A percentile compares a stretch with the other conserved stretches of the same genome.
These are phyloP conservation scores for Monopis laevigella DNA, from an alignment of 2,888 invertebrate species.

Conservation along the genomic window DNA sequence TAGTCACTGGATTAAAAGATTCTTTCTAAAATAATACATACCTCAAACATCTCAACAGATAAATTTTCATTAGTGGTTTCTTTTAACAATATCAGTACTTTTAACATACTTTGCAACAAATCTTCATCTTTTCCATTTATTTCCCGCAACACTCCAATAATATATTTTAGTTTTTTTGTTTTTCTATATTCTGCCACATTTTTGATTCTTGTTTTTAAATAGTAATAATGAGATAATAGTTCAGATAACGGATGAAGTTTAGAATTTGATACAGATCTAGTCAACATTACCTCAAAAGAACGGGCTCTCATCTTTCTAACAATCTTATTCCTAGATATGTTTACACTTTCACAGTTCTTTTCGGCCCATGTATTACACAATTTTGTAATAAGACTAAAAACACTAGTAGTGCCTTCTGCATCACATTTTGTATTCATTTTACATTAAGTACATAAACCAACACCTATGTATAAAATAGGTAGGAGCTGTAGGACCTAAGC, in stretches of 20 bases:
- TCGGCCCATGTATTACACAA: slow-evolving; percentile 44
- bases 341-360: slow-evolving; percentile 34
- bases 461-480: no score
- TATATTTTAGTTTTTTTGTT: slow-evolving; percentile 37
- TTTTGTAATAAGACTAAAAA: slow-evolving; percentile 44
- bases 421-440: no score
- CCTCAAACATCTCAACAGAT: slow-evolving; percentile 44
- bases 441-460: no score
- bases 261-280: slow-evolving; percentile 29
- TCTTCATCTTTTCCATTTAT: slow-evolving; percentile 21
- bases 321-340: slow-evolving; percentile 36
- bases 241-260: slow-evolving; percentile 40
- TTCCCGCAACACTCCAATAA: slow-evolving; percentile 32
- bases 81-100: slow-evolving; percentile 37
- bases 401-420: slow-evolving; percentile 29
- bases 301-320: slow-evolving; percentile 43
- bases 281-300: slow-evolving; percentile 51
- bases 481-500: no score
- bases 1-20: no score
- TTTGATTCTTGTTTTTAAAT: slow-evolving; percentile 36
- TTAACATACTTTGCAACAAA: slow-evolving; percentile 34
- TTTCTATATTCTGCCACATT: slow-evolving; percentile 48
- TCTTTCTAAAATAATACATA: slow-evolving; percentile 21
- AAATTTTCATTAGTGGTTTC: slow-evolving; percentile 39
- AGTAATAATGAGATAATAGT: slow-evolving; percentile 42